phyloP scores from a whole-genome alignment of 2,888 invertebrate genomes.

The Coelinius sp. region DNA sequence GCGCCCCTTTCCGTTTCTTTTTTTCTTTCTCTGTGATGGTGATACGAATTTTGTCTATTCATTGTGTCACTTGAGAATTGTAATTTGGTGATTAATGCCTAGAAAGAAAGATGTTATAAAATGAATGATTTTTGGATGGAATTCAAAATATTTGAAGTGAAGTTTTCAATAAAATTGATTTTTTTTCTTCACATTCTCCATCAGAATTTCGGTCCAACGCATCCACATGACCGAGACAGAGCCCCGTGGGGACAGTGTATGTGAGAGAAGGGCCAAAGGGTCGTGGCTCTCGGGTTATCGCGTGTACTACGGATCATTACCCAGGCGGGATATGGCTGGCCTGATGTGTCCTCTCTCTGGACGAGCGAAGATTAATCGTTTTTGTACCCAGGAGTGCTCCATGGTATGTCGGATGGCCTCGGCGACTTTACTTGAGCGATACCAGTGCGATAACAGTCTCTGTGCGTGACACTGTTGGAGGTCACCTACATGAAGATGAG shows the following conservation, averaged over 20 bases:
- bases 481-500: neutral
- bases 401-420: conserved; percentile 19
- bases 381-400: conserved; percentile 20
- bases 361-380: conserved; percentile 49
- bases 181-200: neutral
- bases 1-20: neutral
- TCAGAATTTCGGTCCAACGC: neutral
- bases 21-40: neutral
- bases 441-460: conserved; percentile 15
- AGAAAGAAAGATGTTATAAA: neutral
- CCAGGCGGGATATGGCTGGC: conserved; percentile 53
- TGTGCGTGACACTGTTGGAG: conserved; percentile 14
- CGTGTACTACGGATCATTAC: conserved; percentile 70
- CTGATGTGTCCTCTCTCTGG: conserved; percentile 31
- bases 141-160: neutral
- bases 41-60: neutral
- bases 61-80: neutral
- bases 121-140: neutral
- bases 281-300: conserved; percentile 62
- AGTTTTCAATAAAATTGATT: neutral
- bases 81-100: neutral
- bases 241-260: neutral
- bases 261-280: conserved; percentile 3
- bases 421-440: conserved; percentile 29
- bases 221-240: neutral